Percentiles rank a stretch among this genome's conserved stretches.
Evolutionary conservation across 92 coral and sea anemone species (phyloP).

Genomic region (Nematostella vectensis): DNA sequence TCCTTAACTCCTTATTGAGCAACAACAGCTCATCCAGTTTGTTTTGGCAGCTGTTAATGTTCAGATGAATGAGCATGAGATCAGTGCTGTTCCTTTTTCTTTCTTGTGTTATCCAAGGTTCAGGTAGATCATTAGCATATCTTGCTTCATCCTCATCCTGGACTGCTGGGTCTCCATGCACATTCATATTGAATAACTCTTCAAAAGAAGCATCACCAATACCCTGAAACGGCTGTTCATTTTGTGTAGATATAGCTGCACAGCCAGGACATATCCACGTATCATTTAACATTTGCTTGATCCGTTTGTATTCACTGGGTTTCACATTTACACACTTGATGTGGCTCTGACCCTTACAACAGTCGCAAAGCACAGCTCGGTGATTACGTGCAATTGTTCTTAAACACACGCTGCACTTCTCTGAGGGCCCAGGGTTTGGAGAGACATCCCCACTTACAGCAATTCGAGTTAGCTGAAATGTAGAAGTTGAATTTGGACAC

Average conservation of each 20-base stretch:
- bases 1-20: background rate
- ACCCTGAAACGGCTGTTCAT: no score
- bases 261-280: constrained; percentile 8
- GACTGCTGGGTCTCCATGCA: no score
- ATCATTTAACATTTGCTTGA: background rate
- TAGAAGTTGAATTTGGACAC: no score
- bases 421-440: constrained; percentile 13
- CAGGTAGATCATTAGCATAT: no score
- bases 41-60: background rate
- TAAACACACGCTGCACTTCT: constrained; percentile 4
- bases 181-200: no score
- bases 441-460: constrained; percentile 17
- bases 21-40: constrained; percentile 2
- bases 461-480: constrained; percentile 10
- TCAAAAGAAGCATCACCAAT: no score
- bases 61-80: background rate
- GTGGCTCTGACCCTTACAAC: constrained; percentile 11
- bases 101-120: background rate
- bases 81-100: background rate
- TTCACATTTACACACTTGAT: constrained; percentile 17
- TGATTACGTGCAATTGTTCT: constrained; percentile 20
- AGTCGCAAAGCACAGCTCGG: constrained; percentile 5
- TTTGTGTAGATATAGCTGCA: no score
- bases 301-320: constrained; percentile 12
- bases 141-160: no score